Evolutionary conservation across 2,797 vertebrate species (phyloP).

Genomic region (Emydoidea blandingii): DNA sequence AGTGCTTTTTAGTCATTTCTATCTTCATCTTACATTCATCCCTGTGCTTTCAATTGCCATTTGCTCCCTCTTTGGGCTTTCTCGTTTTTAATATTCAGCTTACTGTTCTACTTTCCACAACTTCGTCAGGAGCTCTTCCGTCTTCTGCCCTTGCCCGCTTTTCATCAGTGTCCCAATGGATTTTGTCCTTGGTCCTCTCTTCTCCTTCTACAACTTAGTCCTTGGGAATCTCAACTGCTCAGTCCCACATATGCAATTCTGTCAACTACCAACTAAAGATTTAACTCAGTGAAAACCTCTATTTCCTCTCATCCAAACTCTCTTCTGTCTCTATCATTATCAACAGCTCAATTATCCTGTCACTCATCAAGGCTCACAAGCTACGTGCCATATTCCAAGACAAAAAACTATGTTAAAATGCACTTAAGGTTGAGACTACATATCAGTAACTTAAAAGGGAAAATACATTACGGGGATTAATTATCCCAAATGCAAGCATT

Average conservation of each 20-base stretch:
- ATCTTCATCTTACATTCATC: neutral
- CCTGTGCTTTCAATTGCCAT: neutral
- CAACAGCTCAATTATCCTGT: neutral
- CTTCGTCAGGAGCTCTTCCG: neutral
- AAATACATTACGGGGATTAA: neutral
- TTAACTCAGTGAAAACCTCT: neutral
- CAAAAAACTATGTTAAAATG: neutral
- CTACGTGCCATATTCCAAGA: no score
- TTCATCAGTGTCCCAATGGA: neutral
- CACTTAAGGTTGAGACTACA: neutral
- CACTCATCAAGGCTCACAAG: neutral
- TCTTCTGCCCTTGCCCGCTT: neutral
- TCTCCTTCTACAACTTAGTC: neutral
- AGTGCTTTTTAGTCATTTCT: neutral
- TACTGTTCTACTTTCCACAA: neutral
- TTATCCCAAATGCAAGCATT: neutral
- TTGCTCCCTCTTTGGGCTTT: neutral
- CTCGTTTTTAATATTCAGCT: neutral
- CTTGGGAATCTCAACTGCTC: neutral
- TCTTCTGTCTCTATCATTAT: neutral
- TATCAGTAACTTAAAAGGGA: neutral
- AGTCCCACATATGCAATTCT: neutral
- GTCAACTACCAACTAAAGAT: neutral
- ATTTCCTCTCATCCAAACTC: neutral
- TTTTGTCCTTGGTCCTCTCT: neutral